Evolutionary conservation across 1,140 invertebrate species (phyloP), one percentile per base, ranked within the genome.

Genomic region (Mya arenaria): DNA sequence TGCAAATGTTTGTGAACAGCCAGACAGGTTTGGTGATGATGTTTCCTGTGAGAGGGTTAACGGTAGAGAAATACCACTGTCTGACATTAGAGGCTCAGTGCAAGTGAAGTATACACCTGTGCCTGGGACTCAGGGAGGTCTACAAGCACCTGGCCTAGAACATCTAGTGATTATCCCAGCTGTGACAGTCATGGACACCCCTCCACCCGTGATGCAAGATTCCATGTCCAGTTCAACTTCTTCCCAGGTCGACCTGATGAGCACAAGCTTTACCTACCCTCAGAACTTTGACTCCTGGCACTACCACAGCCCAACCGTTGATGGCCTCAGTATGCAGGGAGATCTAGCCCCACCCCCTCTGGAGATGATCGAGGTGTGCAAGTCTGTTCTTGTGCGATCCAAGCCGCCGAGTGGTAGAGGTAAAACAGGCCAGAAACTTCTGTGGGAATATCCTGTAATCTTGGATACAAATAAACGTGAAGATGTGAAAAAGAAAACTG

Each of bases 331-430:
- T 28, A 66, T 80, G 37, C 77, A 65, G n/a, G 77, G 77, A 19
- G 84, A 87, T 52, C 82, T 87, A 17, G 69, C 87, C 5, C 89
- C 87, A 10, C 90, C 89, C 17, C 74, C 77, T 52, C 78, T 84
- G 13, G 87, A 89, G 62, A 86, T 87, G 71, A 81, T 89, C 25
- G 87, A 89, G 65, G 80, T 85, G 0, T 82, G 79, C 23, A 82
- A 82, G 55, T 73, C 79, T 30, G 63, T 62, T 13, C 10, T 80
- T 4, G 74, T 78, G n/a, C 17, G 60, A 1, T 65, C 74, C 1
- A 80, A 58, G 58, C 63, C 77, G 4, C 32, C 28, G 17, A 13
- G 25, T 30, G 69, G 34, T 19, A 73, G 36, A 23, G 34, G 30
- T 5, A 79, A 52, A 17, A 4, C 17, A 1, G 36, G 32, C 19